Percentiles rank a stretch among this genome's conserved stretches.
These are phyloP conservation scores for Cryptomyrus ogoouensis DNA, from an alignment of 2,113 vertebrate genomes.

Conservation along the genomic window DNA sequence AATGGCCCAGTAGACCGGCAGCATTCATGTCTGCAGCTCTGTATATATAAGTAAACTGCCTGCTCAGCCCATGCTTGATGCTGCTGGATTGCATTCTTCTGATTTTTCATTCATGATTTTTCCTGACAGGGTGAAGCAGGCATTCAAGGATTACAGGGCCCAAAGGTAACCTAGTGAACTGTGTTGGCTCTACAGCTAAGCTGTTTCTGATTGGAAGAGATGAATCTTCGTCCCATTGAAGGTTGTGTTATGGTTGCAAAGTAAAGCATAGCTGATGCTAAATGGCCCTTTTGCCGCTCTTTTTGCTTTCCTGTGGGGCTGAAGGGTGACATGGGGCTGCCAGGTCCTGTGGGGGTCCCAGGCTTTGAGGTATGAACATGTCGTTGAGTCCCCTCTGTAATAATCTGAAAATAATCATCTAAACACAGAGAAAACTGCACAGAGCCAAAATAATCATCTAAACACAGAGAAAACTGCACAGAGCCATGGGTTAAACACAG, in stretches of 20 bases:
- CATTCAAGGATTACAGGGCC: slow-evolving; percentile 64
- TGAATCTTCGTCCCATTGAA: not conserved
- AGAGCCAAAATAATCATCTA: slow-evolving; percentile 26
- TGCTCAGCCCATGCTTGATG: not conserved
- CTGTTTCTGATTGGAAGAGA: not conserved
- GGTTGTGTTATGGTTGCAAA: not conserved
- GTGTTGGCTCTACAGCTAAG: not conserved
- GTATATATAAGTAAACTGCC: not conserved
- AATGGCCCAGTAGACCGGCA: not conserved
- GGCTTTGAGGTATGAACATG: slow-evolving; percentile 67
- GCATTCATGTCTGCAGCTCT: not conserved
- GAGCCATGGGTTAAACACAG: not conserved
- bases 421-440: slow-evolving; percentile 6
- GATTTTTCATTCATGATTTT: slow-evolving; percentile 4
- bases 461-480: not conserved
- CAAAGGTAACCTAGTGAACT: slow-evolving; percentile 65
- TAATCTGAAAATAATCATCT: slow-evolving; percentile 22
- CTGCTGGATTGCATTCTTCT: not conserved
- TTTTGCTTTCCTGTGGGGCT: slow-evolving; percentile 46
- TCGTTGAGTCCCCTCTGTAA: not conserved
- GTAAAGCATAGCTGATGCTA: slow-evolving; percentile 10
- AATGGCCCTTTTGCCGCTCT: not conserved
- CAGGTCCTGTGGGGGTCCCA: slow-evolving; percentile 70
- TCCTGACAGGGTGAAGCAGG: slow-evolving; percentile 69
- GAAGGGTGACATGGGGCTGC: slow-evolving; percentile 68